Base-by-base conservation (phyloP, 2,797 vertebrate species). In the Atherinosoma microstoma region DNA sequence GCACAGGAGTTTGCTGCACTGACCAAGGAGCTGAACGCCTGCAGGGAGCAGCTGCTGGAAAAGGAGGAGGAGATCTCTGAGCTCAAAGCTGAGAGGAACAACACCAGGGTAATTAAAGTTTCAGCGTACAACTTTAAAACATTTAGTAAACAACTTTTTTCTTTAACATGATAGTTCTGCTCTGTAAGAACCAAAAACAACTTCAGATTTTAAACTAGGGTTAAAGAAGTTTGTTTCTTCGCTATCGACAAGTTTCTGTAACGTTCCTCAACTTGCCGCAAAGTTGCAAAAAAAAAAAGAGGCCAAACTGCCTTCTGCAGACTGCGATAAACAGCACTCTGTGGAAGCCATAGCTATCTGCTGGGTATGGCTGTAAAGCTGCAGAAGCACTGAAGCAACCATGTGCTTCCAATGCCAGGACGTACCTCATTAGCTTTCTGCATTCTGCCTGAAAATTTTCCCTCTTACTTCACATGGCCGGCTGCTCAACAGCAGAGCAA, bases 11-110 rank as follows among this genome's bases (percentile, higher is more conserved):
- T 99, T 94, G 98, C 98, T 67, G 97, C 98, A 58, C 90, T 99
- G 88, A 99, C 98, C 67, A 99, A 99, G 93, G 98, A 99, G 93
- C 91, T 99, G 91, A 99, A 98, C 82, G 96, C 94, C 64, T 99
- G 98, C 91, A 95, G 98, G 81, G 98, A 99, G 88, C 96, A 99
- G 87, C 94, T 99, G 80, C 94, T 99, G 88, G 98, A 99, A 93
- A 99, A 99, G 82, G 98, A 99, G 91, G 98, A 99, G 88, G 98
- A 99, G 92, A 99, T 99, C 90, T 98, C 97, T 4, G 98, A 99
- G 91, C 95, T 99, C 73, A 99, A 99, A 93, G 98, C 98, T 2
- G 98, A 99, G 94, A 96, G 98, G 88, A 99, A 99, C 93, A 99
- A 99, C 93, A 99, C 98, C 82, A 95, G 98, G 96, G 98, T 99